phyloP scores from a whole-genome alignment of 92 coral and sea anemone genomes.

The Porites rus region DNA sequence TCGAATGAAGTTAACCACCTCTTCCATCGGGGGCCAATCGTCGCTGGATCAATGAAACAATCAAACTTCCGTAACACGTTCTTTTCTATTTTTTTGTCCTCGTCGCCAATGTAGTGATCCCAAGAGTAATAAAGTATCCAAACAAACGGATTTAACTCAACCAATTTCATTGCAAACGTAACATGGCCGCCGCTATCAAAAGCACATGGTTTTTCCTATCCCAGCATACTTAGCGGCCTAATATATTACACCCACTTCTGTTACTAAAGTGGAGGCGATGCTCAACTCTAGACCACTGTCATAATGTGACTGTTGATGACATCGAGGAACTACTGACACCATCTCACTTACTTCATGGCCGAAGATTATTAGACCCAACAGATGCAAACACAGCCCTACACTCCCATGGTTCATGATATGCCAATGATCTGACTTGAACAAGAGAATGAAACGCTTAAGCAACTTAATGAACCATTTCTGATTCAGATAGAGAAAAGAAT shows the following conservation, averaged over 20 bases:
- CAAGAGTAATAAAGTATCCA: no score
- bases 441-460: conserved; percentile 26
- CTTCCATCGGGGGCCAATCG: no score
- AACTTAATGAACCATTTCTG: conserved; percentile 42
- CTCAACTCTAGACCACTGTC: conserved; percentile 47
- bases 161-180: no score
- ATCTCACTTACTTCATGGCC: conserved; percentile 50
- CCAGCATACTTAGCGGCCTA: no score
- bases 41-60: no score
- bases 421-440: not conserved
- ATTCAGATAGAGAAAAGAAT: conserved; percentile 26
- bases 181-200: no score
- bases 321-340: conserved; percentile 58
- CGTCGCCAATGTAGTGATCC: no score
- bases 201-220: no score
- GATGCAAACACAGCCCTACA: not conserved
- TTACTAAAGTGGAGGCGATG: conserved; percentile 39
- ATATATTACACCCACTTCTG: not conserved
- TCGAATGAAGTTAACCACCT: no score
- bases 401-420: not conserved
- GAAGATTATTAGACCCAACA: conserved; percentile 33
- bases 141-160: no score
- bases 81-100: no score
- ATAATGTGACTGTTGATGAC: conserved; percentile 45
- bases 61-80: no score